Conservation (phyloP, 1,140 invertebrate genomes). For the Platorchestia sp. region DNA sequence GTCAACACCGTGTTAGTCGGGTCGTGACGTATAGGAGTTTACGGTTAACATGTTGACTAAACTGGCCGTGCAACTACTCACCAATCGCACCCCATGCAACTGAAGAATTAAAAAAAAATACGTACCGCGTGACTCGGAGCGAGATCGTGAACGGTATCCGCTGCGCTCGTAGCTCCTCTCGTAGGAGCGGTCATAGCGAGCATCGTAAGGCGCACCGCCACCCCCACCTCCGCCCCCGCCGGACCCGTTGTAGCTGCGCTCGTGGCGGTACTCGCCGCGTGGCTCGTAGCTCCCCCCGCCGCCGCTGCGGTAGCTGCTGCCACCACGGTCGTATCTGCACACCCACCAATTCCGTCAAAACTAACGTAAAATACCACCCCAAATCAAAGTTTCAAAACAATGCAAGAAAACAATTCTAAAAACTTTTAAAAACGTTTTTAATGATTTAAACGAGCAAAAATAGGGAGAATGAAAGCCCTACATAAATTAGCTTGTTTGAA, state of each 20-base stretch:
- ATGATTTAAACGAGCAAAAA: too few species aligned
- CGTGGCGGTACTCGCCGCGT: slow-evolving; percentile 29
- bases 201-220: not conserved
- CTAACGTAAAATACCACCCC: too few species aligned
- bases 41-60: too few species aligned
- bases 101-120: not conserved
- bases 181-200: slow-evolving; percentile 29
- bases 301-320: slow-evolving; percentile 24
- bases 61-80: too few species aligned
- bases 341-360: not conserved
- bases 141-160: slow-evolving; percentile 24
- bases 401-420: too few species aligned
- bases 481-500: too few species aligned
- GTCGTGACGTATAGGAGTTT: too few species aligned
- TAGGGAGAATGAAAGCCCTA: too few species aligned
- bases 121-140: slow-evolving; percentile 24
- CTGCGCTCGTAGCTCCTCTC: slow-evolving; percentile 42
- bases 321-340: slow-evolving; percentile 23
- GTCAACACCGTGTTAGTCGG: too few species aligned
- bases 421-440: too few species aligned
- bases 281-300: slow-evolving; percentile 31
- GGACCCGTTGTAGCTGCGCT: slow-evolving; percentile 47
- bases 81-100: too few species aligned
- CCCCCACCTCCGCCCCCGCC: not conserved
- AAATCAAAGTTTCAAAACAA: too few species aligned